These are phyloP conservation scores for Manis javanica DNA, from an alignment of 2,797 vertebrate genomes.

Conservation along the genomic window DNA sequence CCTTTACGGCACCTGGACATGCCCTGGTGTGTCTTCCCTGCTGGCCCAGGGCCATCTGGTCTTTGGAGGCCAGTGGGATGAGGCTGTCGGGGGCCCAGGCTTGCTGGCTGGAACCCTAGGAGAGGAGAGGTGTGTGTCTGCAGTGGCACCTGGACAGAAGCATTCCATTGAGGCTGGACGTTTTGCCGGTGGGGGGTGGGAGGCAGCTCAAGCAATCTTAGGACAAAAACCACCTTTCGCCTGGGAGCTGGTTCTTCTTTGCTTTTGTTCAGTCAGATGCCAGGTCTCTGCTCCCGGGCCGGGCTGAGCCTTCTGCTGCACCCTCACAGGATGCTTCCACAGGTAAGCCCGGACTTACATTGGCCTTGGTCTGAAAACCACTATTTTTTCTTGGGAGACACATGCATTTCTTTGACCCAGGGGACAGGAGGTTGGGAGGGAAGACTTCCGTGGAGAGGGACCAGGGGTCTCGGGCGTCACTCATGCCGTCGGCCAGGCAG, in stretches of 20 bases:
- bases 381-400: neutral
- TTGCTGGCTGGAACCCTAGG: neutral
- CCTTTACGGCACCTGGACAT: neutral
- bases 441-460: neutral
- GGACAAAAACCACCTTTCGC: neutral
- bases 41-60: neutral
- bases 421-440: neutral
- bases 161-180: accelerated
- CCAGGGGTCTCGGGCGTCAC: neutral
- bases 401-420: neutral
- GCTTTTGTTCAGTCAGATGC: neutral
- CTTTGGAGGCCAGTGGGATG: accelerated
- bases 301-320: neutral
- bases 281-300: neutral
- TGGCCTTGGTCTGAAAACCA: neutral
- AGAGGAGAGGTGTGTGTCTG: neutral
- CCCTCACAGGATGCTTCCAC: neutral
- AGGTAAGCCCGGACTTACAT: neutral
- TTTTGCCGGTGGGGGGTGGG: no score
- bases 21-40: neutral
- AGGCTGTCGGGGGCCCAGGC: accelerated
- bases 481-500: accelerated
- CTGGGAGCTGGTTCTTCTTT: neutral
- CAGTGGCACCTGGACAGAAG: accelerated
- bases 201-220: neutral